A percentile compares a stretch with the other conserved stretches of the same genome.
phyloP scores from a whole-genome alignment of 2,113 vertebrate species.

The Mystacornis crossleyi region DNA sequence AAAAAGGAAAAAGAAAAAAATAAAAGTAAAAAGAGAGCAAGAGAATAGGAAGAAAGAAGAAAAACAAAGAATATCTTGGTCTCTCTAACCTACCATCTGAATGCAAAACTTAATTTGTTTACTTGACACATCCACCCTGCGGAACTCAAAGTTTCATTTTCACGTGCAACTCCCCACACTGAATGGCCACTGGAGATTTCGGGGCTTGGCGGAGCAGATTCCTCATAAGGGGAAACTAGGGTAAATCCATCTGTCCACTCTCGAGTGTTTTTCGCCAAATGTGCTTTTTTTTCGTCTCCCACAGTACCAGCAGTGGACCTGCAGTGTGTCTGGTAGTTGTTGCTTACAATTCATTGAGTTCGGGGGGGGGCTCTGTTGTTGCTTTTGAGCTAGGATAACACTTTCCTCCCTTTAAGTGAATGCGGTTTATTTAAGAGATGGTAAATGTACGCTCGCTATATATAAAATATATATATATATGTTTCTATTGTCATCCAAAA shows the following conservation, averaged over 20 bases:
- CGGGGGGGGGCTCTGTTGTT: conserved; percentile 33
- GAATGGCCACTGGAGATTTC: conserved; percentile 77
- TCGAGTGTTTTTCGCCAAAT: conserved; percentile 72
- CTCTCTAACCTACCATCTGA: conserved; percentile 48
- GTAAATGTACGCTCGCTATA: conserved; percentile 71
- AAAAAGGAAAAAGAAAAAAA: fast-evolving
- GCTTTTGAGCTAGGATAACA: conserved; percentile 60
- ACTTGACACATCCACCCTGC: conserved; percentile 71
- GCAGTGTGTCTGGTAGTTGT: conserved; percentile 70
- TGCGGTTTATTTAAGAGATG: conserved; percentile 75
- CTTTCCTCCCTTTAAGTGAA: conserved; percentile 61
- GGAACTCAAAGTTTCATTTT: conserved; percentile 74
- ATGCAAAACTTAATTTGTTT: conserved; percentile 72
- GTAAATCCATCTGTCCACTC: conserved; percentile 76
- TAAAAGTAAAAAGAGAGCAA: background rate
- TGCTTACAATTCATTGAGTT: conserved; percentile 66
- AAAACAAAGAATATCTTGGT: conserved; percentile 12
- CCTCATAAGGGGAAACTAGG: conserved; percentile 76
- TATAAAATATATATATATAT: conserved; percentile 53
- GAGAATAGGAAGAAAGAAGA: background rate
- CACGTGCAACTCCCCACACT: conserved; percentile 71
- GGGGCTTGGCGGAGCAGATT: conserved; percentile 75
- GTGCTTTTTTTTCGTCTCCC: conserved; percentile 57
- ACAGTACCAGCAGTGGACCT: conserved; percentile 58
- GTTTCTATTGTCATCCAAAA: conserved; percentile 65